Conservation (phyloP, 92 coral and sea anemone species). For the Bergia puertoricense region DNA sequence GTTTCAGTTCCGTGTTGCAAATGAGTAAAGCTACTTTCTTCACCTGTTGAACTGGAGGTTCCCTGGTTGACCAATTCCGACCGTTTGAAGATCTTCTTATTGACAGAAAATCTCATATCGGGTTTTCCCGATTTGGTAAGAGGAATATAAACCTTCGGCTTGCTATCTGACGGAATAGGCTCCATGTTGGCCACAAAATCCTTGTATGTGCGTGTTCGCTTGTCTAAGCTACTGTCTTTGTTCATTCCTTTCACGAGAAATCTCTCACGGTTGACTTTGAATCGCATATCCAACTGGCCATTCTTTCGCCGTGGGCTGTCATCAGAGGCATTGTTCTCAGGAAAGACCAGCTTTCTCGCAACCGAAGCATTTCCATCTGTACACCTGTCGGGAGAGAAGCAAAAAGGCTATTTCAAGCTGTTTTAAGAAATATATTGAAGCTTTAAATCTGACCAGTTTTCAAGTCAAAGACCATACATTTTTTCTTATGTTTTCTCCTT, state of each 20-base stretch:
- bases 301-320: conserved; percentile 17
- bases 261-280: conserved; percentile 49
- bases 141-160: background rate
- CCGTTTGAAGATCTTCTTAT: conserved; percentile 37
- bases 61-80: background rate
- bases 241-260: conserved; percentile 46
- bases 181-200: background rate
- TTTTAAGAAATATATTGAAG: no score
- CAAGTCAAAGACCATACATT: no score
- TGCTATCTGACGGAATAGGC: background rate
- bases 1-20: no score
- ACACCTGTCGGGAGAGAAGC: background rate
- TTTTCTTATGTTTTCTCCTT: no score
- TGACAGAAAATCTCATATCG: conserved; percentile 56
- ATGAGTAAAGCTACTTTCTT: background rate
- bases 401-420: background rate
- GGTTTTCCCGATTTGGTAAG: conserved; percentile 32
- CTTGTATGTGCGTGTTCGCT: conserved; percentile 36
- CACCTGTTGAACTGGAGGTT: background rate
- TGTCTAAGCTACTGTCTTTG: conserved; percentile 54
- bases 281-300: conserved; percentile 55
- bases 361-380: background rate
- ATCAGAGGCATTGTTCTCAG: background rate
- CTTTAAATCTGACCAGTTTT: no score
- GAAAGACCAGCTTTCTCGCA: background rate